These are phyloP conservation scores for Artibeus lituratus DNA, from an alignment of 2,797 vertebrate genomes.

Conservation along the genomic window DNA sequence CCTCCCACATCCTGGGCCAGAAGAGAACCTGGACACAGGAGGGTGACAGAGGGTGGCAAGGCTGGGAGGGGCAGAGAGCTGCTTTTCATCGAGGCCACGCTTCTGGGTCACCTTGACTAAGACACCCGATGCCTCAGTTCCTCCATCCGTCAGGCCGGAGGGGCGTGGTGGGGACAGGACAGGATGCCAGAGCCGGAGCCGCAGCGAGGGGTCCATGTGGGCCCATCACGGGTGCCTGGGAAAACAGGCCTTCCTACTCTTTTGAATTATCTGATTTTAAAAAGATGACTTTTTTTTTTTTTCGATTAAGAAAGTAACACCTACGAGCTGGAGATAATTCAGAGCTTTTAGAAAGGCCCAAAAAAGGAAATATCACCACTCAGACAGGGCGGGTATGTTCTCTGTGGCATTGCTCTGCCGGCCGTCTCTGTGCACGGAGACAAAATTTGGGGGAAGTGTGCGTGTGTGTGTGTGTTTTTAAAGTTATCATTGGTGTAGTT, in stretches of 20 bases:
- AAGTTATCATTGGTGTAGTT: neutral
- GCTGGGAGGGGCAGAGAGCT: neutral
- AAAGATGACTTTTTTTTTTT: neutral
- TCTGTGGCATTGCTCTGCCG: neutral
- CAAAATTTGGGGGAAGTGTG: neutral
- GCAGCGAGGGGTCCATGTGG: rapidly evolving
- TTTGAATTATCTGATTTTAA: neutral
- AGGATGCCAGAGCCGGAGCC: neutral
- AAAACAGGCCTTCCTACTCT: neutral
- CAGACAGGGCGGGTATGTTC: neutral
- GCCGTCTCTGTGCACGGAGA: neutral
- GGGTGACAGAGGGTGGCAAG: rapidly evolving
- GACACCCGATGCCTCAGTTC: conserved; percentile 3
- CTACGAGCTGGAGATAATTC: conserved; percentile 4
- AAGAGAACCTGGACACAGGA: neutral
- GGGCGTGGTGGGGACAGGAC: neutral
- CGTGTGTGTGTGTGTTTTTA: neutral
- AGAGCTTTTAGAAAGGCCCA: neutral
- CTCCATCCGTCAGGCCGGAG: neutral
- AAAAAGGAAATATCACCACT: neutral
- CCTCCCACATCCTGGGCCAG: rapidly evolving
- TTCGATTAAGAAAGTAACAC: neutral
- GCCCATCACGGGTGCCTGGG: rapidly evolving
- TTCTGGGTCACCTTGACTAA: neutral
- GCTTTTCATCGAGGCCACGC: rapidly evolving